Percentiles rank a stretch among this genome's conserved stretches.
phyloP scores from a whole-genome alignment of 2,888 invertebrate genomes.

The Cephus spinipes region DNA sequence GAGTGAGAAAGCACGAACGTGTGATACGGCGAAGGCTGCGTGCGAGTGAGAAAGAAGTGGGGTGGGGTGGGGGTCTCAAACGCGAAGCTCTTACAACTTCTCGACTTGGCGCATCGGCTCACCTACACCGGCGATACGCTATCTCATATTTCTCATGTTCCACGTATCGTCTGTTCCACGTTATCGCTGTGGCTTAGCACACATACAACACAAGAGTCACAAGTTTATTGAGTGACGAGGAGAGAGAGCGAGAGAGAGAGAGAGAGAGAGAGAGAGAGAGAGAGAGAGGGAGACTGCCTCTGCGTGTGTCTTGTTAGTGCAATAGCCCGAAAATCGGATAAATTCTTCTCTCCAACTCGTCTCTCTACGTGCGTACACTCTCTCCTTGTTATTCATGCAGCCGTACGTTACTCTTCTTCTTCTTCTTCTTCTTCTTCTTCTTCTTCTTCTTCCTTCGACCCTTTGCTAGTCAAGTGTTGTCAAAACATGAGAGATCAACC shows the following conservation, averaged over 20 bases:
- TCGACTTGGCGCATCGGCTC: background rate
- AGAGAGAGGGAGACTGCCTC: background rate
- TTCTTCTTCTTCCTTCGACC: background rate
- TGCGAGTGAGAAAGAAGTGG: background rate
- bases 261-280: no score
- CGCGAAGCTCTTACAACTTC: background rate
- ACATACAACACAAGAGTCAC: background rate
- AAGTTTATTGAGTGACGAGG: background rate
- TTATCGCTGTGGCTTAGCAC: background rate
- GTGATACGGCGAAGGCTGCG: background rate
- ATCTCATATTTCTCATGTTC: background rate
- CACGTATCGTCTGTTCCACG: background rate
- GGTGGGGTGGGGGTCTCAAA: background rate
- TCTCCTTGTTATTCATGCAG: background rate
- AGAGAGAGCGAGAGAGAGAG: background rate
- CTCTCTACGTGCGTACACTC: background rate
- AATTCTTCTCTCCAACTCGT: background rate
- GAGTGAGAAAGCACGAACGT: background rate
- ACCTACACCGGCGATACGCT: background rate
- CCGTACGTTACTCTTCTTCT: background rate
- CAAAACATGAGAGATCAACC: background rate
- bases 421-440: background rate
- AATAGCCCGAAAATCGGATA: background rate
- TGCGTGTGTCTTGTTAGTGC: background rate
- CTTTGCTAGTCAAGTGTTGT: background rate